These are phyloP conservation scores for Lutjanus erythropterus DNA, from an alignment of 2,113 vertebrate genomes.

Conservation along the genomic window DNA sequence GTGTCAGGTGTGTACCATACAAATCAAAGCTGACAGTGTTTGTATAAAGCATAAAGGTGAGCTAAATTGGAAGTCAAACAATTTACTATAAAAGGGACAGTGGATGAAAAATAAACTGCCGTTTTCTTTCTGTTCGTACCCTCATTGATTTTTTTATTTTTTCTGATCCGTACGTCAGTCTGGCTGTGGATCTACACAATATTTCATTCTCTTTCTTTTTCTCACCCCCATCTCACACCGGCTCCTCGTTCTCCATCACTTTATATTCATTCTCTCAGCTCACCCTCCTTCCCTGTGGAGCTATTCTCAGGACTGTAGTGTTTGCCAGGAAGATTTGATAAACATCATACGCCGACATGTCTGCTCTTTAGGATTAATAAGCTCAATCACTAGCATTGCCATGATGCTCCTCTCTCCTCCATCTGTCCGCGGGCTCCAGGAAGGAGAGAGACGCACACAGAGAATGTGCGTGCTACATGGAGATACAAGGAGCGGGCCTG, in stretches of 20 bases:
- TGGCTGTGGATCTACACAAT: constrained; percentile 1
- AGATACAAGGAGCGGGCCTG: constrained; percentile 9
- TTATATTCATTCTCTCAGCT: constrained; percentile 10
- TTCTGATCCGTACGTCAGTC: constrained; percentile 13
- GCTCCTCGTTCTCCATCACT: constrained; percentile 11
- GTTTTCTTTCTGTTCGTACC: neutral
- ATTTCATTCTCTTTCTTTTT: neutral
- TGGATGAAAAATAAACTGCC: neutral
- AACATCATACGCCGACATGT: constrained; percentile 60
- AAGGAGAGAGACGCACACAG: neutral
- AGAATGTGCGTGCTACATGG: neutral
- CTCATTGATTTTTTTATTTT: neutral
- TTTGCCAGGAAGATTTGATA: constrained; percentile 63
- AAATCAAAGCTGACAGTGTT: constrained; percentile 26
- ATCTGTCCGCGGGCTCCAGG: constrained; percentile 50
- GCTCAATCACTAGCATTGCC: constrained; percentile 56
- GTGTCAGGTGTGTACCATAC: neutral
- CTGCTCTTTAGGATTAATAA: constrained; percentile 70
- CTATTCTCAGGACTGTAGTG: constrained; percentile 33
- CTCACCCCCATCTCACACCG: neutral
- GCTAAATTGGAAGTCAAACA: constrained; percentile 11
- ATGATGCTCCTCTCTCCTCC: constrained; percentile 34
- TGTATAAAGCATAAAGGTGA: constrained; percentile 18
- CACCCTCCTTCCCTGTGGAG: constrained; percentile 20
- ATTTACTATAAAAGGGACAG: constrained; percentile 8